Evolutionary conservation across 2,113 vertebrate species (phyloP).

Genomic region (Argyrosomus japonicus): DNA sequence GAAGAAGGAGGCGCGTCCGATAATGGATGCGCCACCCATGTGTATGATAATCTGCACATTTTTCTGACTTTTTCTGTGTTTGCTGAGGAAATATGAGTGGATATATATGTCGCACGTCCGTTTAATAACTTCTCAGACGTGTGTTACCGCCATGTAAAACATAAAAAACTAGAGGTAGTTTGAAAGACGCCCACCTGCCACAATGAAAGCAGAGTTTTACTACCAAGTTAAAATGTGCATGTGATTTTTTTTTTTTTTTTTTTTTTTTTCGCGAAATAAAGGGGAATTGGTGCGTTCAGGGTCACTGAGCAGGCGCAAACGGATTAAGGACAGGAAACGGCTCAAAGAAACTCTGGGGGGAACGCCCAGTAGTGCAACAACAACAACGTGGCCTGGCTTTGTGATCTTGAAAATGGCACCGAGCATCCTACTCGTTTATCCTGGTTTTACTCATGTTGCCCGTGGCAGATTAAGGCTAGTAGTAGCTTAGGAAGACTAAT

Average conservation of each 20-base stretch:
- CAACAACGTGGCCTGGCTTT: constrained; percentile 77
- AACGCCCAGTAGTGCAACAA: constrained; percentile 72
- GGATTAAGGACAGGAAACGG: constrained; percentile 75
- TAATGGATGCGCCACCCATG: neutral
- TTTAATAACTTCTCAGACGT: too few species aligned
- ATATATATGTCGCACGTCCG: too few species aligned
- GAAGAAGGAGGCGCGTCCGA: neutral
- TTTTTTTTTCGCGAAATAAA: constrained; percentile 19
- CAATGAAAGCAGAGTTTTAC: neutral
- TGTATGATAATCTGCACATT: neutral
- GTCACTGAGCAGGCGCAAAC: constrained; percentile 71
- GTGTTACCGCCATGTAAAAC: neutral
- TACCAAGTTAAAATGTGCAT: neutral
- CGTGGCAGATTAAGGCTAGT: constrained; percentile 53
- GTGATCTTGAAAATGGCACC: constrained; percentile 73
- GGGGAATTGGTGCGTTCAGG: constrained; percentile 43
- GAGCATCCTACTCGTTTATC: constrained; percentile 56
- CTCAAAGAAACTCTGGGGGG: constrained; percentile 47
- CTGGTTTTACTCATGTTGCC: constrained; percentile 37
- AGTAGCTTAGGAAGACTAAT: constrained; percentile 49
- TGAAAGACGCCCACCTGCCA: too few species aligned
- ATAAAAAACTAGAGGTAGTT: too few species aligned
- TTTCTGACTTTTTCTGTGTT: neutral
- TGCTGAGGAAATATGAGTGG: neutral
- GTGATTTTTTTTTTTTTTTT: neutral